Percentiles rank a stretch among this genome's conserved stretches.
phyloP scores from a whole-genome alignment of 2,888 invertebrate species.

The Platynereis dumerilii region DNA sequence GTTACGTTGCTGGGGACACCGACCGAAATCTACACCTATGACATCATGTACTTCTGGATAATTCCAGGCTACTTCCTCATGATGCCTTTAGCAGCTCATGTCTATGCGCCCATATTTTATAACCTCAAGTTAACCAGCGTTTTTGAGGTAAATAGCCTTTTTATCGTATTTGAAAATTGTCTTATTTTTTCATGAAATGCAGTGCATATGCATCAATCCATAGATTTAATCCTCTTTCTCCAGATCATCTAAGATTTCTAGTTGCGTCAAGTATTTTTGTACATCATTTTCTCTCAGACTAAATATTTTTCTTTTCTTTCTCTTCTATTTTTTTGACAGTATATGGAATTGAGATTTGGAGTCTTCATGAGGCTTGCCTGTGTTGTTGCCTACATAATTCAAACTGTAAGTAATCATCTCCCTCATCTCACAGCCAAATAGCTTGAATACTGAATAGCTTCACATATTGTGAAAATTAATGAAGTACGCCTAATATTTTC shows the following conservation, averaged over 20 bases:
- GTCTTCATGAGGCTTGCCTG: conserved; percentile 14
- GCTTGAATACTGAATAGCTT: too few species aligned
- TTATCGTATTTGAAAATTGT: too few species aligned
- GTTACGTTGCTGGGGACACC: conserved; percentile 60
- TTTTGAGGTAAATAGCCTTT: conserved; percentile 36
- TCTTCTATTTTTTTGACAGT: conserved; percentile 13
- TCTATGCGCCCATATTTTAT: conserved; percentile 41
- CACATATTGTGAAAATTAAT: background rate
- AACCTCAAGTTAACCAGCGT: conserved; percentile 40
- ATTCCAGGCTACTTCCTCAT: conserved; percentile 50
- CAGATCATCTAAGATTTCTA: too few species aligned
- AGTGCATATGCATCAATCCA: too few species aligned
- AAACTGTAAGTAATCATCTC: conserved; percentile 31
- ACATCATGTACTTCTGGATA: conserved; percentile 36
- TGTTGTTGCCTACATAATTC: conserved; percentile 20
- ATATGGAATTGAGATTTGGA: conserved; percentile 29
- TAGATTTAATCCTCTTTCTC: too few species aligned
- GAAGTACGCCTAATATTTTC: background rate
- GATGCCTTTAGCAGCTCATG: conserved; percentile 46
- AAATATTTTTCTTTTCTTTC: too few species aligned
- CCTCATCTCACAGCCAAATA: too few species aligned
- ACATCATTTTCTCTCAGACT: too few species aligned
- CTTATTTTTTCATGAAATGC: too few species aligned
- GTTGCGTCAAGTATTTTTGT: too few species aligned
- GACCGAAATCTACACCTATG: conserved; percentile 52